phyloP scores from a whole-genome alignment of 1,140 invertebrate species.

The Eupeodes corollae region DNA sequence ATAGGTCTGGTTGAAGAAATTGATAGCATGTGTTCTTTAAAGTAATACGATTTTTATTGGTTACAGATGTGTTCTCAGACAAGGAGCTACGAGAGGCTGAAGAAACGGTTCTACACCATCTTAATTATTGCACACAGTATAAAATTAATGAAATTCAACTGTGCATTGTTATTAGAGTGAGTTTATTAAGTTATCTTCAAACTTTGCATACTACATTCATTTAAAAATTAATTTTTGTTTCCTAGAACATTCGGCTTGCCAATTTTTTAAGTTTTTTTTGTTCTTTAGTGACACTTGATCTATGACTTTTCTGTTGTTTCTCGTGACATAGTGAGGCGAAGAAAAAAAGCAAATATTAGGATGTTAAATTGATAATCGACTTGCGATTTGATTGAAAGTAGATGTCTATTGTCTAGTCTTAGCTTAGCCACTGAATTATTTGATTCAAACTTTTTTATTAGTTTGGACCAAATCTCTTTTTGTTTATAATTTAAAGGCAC shows the following conservation, averaged over 20 bases:
- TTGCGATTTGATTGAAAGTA: too few relatives aligned
- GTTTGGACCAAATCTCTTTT: too few relatives aligned
- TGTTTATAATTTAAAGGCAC: too few relatives aligned
- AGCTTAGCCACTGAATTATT: too few relatives aligned
- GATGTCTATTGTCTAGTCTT: too few relatives aligned
- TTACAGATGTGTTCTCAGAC: constrained; percentile 29
- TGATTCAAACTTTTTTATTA: too few relatives aligned
- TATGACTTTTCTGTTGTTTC: too few relatives aligned
- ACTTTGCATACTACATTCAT: background rate
- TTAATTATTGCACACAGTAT: constrained; percentile 33
- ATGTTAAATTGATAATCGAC: too few relatives aligned
- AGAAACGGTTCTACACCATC: constrained; percentile 31
- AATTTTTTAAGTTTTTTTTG: background rate
- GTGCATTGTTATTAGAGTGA: constrained; percentile 20
- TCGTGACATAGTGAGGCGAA: too few relatives aligned
- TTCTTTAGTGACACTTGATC: too few relatives aligned
- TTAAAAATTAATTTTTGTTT: background rate
- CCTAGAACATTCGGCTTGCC: background rate
- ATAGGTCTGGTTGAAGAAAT: constrained; percentile 27
- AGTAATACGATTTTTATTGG: too few relatives aligned
- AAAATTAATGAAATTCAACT: constrained; percentile 26
- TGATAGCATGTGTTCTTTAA: background rate
- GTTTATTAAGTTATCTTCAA: background rate
- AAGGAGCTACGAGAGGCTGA: constrained; percentile 32
- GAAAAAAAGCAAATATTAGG: too few relatives aligned